phyloP scores from a whole-genome alignment of 2,113 vertebrate species.

The Megaleporinus macrocephalus region DNA sequence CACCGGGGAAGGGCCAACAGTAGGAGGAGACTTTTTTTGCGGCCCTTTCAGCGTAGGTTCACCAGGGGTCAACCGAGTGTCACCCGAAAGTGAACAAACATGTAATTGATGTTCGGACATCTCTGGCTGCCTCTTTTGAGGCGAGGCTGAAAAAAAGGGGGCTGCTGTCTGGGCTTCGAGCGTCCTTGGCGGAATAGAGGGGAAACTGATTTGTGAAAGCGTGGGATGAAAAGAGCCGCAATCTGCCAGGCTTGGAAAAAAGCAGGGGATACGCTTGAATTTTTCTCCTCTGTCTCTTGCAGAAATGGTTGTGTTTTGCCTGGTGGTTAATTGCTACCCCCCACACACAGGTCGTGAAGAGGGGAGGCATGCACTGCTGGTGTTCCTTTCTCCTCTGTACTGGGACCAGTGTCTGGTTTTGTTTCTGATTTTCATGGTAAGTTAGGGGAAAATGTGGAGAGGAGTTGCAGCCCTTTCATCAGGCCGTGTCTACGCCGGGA shows the following conservation, averaged over 20 bases:
- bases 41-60: constrained; percentile 63
- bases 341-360: constrained; percentile 55
- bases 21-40: constrained; percentile 61
- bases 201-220: constrained; percentile 57
- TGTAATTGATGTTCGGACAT: constrained; percentile 73
- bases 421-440: constrained; percentile 63
- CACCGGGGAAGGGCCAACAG: constrained; percentile 55
- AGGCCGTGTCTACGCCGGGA: constrained; percentile 40
- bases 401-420: constrained; percentile 58
- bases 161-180: constrained; percentile 57
- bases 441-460: constrained; percentile 58
- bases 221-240: constrained; percentile 52
- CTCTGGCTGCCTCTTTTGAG: constrained; percentile 59
- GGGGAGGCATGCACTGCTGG: constrained; percentile 54
- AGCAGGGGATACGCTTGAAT: constrained; percentile 61
- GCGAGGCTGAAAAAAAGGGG: constrained; percentile 41
- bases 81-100: constrained; percentile 70
- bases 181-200: constrained; percentile 42
- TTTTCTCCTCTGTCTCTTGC: constrained; percentile 56
- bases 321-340: constrained; percentile 61
- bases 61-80: constrained; percentile 62
- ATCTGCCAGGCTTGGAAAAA: constrained; percentile 53
- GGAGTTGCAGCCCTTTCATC: constrained; percentile 55
- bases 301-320: constrained; percentile 59
- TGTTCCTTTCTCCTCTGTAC: constrained; percentile 57